Evolutionary conservation across 2,113 vertebrate genomes (phyloP), one percentile per base, ranked within the genome.

Genomic region (Pseudorasbora parva): DNA sequence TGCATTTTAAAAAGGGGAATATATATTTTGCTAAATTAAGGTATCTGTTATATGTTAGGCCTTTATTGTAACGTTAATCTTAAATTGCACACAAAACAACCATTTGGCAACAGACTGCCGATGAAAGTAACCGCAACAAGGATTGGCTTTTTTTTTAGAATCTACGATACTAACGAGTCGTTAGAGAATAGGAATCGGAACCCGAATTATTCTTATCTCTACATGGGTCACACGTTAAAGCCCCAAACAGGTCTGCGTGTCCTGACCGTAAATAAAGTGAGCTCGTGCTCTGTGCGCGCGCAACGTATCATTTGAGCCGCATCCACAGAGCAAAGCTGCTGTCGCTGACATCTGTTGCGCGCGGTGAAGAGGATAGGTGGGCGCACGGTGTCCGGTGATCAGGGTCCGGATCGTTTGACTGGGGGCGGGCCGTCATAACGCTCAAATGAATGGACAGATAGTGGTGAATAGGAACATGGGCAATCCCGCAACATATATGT

Each of bases 271-370:
- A 64, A 82, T 47, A 45, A 57, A 59, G 69, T 23, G 27, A 69
- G 75, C 14, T 43, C 56, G 47, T 57, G 37, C 62, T 68, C 19
- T 68, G 25, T n/a, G 45, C 43, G 62, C 27, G 62, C 62, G 62
- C 49, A 51, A 12, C 10, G 17, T 17, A 79, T 60, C 66, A 71
- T 79, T 37, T 69, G 27, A 69, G 47, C 27, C 45, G 25, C 83
- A 60, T 56, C 45, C 23, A 37, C 27, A 33, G 86, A 85, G 83
- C 64, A 86, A n/a, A 11, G 33, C 33, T 49, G 43, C 68, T 90
- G 88, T 89, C 89, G 84, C 86, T 89, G 92, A 93, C 92, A 93
- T 94, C 93, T 93, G 93, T 92, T 93, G 92, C 91, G 43, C 89
- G 74, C 25, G 37, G n/a, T 73, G 68, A 60, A 17, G 8, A 57